These are phyloP conservation scores for Drosophila falleni DNA, from an alignment of 2,888 invertebrate genomes.

Conservation along the genomic window DNA sequence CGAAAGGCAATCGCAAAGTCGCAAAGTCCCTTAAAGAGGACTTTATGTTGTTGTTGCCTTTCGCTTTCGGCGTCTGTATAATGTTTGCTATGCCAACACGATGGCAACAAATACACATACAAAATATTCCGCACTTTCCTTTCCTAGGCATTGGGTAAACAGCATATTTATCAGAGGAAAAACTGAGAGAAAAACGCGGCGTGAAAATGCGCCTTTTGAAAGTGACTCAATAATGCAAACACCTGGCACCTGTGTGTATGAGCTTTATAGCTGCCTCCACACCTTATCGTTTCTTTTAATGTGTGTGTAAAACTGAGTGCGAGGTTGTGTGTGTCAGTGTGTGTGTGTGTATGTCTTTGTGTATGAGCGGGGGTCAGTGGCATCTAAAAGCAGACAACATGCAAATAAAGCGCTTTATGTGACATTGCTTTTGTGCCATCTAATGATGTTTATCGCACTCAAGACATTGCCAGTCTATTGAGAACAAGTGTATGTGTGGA, in stretches of 20 bases:
- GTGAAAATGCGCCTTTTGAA: constrained; percentile 77
- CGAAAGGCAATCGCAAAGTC: constrained; percentile 36
- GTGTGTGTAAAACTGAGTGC: constrained; percentile 9
- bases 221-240: constrained; percentile 77
- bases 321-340: neutral
- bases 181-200: constrained; percentile 56
- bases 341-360: constrained; percentile 9
- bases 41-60: constrained; percentile 32
- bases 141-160: constrained; percentile 45
- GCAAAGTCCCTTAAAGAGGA: constrained; percentile 64
- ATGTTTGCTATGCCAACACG: constrained; percentile 65
- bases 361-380: constrained; percentile 64
- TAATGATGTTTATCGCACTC: constrained; percentile 76
- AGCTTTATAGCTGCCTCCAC: constrained; percentile 29
- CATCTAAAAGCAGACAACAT: constrained; percentile 76
- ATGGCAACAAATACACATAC: constrained; percentile 21
- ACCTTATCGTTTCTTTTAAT: constrained; percentile 28
- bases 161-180: constrained; percentile 68
- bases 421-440: constrained; percentile 62
- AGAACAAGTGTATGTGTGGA: constrained; percentile 19
- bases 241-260: constrained; percentile 57
- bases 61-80: constrained; percentile 55
- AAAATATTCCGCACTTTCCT: neutral
- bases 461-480: constrained; percentile 60
- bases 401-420: constrained; percentile 75